Evolutionary conservation across 2,888 invertebrate species (phyloP).

Genomic region (Dasypogon diadema): DNA sequence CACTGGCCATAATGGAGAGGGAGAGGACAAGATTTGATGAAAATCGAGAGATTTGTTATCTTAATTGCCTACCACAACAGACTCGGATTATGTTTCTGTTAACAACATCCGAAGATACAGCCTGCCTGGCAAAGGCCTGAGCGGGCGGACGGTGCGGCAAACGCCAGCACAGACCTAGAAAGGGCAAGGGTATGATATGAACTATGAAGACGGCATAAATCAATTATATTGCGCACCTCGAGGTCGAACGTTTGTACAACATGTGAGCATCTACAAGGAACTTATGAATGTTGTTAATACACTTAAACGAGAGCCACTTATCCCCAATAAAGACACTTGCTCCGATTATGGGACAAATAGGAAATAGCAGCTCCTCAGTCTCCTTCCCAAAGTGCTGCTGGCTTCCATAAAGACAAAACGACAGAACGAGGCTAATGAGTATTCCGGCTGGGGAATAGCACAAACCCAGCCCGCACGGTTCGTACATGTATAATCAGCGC

Average conservation of each 20-base stretch:
- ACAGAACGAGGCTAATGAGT: conserved; percentile 46
- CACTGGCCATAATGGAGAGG: conserved; percentile 32
- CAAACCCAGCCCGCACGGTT: not conserved
- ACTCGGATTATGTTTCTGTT: conserved; percentile 17
- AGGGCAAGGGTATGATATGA: conserved; percentile 26
- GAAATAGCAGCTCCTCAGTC: conserved; percentile 13
- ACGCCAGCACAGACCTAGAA: conserved; percentile 5
- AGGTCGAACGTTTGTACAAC: conserved; percentile 17
- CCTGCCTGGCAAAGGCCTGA: not conserved
- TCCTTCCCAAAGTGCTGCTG: conserved; percentile 9
- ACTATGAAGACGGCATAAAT: conserved; percentile 39
- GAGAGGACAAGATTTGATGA: conserved; percentile 42
- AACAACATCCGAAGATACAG: conserved; percentile 6
- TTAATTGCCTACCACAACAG: conserved; percentile 46
- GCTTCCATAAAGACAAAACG: conserved; percentile 21
- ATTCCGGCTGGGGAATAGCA: conserved; percentile 20
- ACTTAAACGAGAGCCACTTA: conserved; percentile 45
- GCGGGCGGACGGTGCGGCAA: not conserved
- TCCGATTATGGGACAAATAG: conserved; percentile 42
- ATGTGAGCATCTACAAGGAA: conserved; percentile 14
- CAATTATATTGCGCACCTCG: conserved; percentile 47
- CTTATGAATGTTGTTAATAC: conserved; percentile 46
- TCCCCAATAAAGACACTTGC: conserved; percentile 48
- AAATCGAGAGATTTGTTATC: conserved; percentile 46
- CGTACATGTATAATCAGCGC: not conserved